phyloP scores from a whole-genome alignment of 2,888 invertebrate genomes.

The Lasioglossum marginatum region DNA sequence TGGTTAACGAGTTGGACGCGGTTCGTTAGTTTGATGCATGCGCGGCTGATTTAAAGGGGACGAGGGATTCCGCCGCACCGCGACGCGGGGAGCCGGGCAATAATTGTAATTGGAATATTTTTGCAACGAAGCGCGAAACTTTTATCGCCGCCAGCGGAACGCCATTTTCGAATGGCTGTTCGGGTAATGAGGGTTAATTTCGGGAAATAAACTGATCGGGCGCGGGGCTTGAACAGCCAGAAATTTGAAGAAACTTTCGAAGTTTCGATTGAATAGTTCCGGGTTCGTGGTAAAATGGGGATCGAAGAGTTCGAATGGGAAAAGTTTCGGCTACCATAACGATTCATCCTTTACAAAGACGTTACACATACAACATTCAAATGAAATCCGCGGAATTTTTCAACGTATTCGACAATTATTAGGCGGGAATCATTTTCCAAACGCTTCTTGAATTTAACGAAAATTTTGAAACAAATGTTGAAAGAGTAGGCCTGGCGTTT shows the following conservation, averaged over 20 bases:
- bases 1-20: constrained; percentile 44
- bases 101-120: constrained; percentile 47
- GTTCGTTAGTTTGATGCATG: constrained; percentile 50
- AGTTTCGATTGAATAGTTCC: constrained; percentile 25
- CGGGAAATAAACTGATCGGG: constrained; percentile 19
- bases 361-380: not conserved
- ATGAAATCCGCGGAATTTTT: not conserved
- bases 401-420: not conserved
- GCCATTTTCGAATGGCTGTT: constrained; percentile 1
- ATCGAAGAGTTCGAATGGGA: not conserved
- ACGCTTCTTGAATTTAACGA: not conserved
- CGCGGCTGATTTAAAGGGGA: constrained; percentile 41
- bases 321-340: constrained; percentile 15
- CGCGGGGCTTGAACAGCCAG: not conserved
- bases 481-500: no score
- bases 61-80: not conserved
- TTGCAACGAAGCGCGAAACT: constrained; percentile 17
- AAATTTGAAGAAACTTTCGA: constrained; percentile 11
- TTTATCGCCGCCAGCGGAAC: not conserved
- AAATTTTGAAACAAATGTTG: no score
- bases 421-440: not conserved
- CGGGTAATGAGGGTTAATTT: constrained; percentile 25
- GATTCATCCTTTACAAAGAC: not conserved
- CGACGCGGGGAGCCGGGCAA: constrained; percentile 18
- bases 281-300: constrained; percentile 8